Percentiles rank a stretch among this genome's conserved stretches.
Evolutionary conservation across 2,888 invertebrate genomes (phyloP).

Genomic region (Crepidodera aurea): DNA sequence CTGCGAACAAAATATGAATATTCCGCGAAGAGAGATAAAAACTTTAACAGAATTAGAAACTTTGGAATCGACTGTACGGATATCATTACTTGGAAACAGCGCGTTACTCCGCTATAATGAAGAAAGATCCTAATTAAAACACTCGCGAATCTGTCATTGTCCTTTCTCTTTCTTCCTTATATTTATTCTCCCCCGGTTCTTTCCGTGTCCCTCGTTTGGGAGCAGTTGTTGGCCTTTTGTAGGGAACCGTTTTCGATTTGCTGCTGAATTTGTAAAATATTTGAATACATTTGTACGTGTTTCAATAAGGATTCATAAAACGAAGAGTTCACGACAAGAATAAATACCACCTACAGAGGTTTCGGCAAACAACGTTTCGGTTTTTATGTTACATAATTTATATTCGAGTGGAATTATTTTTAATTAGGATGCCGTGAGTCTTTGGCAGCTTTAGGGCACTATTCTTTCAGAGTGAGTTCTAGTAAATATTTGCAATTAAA

Average conservation of each 20-base stretch:
- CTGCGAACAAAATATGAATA: constrained; percentile 35
- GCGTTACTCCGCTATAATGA: constrained; percentile 47
- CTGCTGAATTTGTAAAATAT: constrained; percentile 23
- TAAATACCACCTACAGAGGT: no score
- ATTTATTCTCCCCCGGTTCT: constrained; percentile 31
- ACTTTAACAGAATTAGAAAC: constrained; percentile 47
- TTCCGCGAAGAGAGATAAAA: constrained; percentile 44
- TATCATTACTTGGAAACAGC: constrained; percentile 46
- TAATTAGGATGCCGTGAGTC: no score
- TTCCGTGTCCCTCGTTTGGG: constrained; percentile 25
- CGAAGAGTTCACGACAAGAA: background rate
- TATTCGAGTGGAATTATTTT: no score
- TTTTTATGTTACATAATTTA: no score
- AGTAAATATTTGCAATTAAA: no score
- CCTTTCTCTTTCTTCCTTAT: constrained; percentile 40
- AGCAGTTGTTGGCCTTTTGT: constrained; percentile 27
- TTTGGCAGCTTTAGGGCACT: no score
- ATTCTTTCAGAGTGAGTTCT: no score
- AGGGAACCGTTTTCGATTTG: constrained; percentile 21
- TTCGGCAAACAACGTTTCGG: no score
- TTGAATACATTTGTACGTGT: constrained; percentile 15
- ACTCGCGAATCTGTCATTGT: constrained; percentile 47
- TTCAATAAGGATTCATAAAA: constrained; percentile 8
- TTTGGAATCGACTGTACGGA: constrained; percentile 46
- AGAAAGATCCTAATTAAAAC: constrained; percentile 53